Conservation (phyloP, 2,797 vertebrate genomes). For the Varecia variegata region DNA sequence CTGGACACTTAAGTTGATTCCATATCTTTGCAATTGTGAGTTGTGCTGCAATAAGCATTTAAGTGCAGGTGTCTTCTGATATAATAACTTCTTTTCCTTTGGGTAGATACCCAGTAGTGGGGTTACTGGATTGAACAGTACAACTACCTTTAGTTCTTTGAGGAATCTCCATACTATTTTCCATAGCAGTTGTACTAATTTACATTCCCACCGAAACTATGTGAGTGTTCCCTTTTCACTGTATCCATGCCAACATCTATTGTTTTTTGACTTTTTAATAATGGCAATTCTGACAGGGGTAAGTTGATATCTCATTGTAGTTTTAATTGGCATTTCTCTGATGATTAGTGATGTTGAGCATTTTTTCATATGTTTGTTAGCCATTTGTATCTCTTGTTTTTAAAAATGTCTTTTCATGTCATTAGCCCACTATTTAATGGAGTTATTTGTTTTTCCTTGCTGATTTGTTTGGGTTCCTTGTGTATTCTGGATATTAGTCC, state of each 20-base stretch:
- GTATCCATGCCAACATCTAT: no score
- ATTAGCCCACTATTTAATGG: background rate
- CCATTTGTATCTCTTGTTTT: background rate
- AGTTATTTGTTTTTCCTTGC: background rate
- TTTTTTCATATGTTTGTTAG: background rate
- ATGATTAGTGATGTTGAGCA: background rate
- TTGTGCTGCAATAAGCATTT: background rate
- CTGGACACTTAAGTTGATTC: background rate
- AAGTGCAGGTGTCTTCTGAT: background rate
- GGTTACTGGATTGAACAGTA: background rate
- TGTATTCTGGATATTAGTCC: background rate
- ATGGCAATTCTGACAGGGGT: no score
- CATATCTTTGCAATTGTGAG: background rate
- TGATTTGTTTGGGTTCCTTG: background rate
- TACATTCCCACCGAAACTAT: no score
- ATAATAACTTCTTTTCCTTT: background rate
- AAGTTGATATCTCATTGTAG: background rate
- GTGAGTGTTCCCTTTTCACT: no score
- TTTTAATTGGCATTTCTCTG: background rate
- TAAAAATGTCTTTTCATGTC: background rate
- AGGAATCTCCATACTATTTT: background rate
- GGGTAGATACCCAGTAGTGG: no score
- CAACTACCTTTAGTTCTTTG: background rate
- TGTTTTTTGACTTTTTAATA: no score
- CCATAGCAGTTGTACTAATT: no score